Evolutionary conservation across 2,888 invertebrate species (phyloP), one percentile per base, ranked within the genome.

Genomic region (Coleophora flavipennella): DNA sequence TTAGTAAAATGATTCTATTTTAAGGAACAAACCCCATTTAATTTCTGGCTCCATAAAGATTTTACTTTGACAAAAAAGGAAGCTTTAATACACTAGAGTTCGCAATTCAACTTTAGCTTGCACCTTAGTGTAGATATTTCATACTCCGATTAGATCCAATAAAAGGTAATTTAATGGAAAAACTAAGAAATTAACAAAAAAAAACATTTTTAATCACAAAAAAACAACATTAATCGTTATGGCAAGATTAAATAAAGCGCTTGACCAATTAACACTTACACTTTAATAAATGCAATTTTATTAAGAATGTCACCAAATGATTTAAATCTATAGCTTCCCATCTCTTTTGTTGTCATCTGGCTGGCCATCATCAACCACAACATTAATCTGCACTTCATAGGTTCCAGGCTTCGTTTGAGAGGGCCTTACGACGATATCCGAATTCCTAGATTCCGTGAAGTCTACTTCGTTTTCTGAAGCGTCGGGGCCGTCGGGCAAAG

Each of bases 361-460:
- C 29, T 73, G 72, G 3, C 75, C 83, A 28, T 83, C 83, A 34
- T 84, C 83, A 0, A 81, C 67, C 2, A 80, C 63, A 9, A 55
- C 52, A 9, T 51, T 46, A 14, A 55, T 53, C 34, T 55, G 51
- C 6, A 55, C 50, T 42, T 55, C 53, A 35, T 50, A 54, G 0
- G 52, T 54, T 1, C 55, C 55, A 12, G 55, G 55, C 26, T 51
- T 51, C 7, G 46, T 48, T 9, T 41, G 41, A 10, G 54, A 54
- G 2, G 51, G 53, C 36, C 45, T 50, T 33, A 46, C 53, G 12
- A 49, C 55, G 42, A 54, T 54, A 40, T 49, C 63, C 11, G 67
- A 67, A 37, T 57, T 53, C 32, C 60, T 62, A 1, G 70, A 70
- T 39, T 74, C 70, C 7, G 67, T 53, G 1, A 70, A 62, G 26